A percentile compares a stretch with the other conserved stretches of the same genome.
Evolutionary conservation across 2,797 vertebrate genomes (phyloP).

Genomic region (Mormyrops attenuatus): DNA sequence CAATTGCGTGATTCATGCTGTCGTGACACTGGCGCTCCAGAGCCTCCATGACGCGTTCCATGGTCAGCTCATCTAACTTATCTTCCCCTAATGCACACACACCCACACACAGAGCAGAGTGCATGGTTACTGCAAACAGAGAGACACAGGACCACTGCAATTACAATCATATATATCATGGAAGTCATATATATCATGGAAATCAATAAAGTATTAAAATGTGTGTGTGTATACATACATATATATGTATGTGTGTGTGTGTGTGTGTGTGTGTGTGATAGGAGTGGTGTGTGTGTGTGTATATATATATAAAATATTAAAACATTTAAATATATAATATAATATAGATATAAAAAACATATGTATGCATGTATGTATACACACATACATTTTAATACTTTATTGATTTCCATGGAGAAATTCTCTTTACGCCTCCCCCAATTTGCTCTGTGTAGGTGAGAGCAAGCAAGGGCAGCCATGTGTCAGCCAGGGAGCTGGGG

Average conservation of each 20-base stretch:
- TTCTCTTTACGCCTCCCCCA: background rate
- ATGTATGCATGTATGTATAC: background rate
- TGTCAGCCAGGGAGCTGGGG: no score
- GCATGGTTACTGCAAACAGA: background rate
- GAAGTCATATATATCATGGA: background rate
- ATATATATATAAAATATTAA: no score
- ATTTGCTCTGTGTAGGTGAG: background rate
- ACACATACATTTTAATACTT: background rate
- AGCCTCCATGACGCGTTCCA: constrained; percentile 88
- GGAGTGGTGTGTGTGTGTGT: no score
- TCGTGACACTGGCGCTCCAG: constrained; percentile 90
- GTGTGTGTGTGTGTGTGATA: no score
- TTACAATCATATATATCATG: background rate
- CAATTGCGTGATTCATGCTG: constrained; percentile 95
- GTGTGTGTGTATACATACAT: background rate
- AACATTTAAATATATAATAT: no score
- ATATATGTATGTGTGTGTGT: no score
- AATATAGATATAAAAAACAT: no score
- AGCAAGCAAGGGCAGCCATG: background rate
- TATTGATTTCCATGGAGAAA: background rate
- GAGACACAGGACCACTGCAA: background rate
- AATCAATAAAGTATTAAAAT: background rate
- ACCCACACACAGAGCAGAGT: background rate
- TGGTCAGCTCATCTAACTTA: constrained; percentile 79
- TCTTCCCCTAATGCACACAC: constrained; percentile 63